A percentile compares a stretch with the other conserved stretches of the same genome.
phyloP scores from a whole-genome alignment of 2,113 vertebrate species.

The Hypanus sabinus region DNA sequence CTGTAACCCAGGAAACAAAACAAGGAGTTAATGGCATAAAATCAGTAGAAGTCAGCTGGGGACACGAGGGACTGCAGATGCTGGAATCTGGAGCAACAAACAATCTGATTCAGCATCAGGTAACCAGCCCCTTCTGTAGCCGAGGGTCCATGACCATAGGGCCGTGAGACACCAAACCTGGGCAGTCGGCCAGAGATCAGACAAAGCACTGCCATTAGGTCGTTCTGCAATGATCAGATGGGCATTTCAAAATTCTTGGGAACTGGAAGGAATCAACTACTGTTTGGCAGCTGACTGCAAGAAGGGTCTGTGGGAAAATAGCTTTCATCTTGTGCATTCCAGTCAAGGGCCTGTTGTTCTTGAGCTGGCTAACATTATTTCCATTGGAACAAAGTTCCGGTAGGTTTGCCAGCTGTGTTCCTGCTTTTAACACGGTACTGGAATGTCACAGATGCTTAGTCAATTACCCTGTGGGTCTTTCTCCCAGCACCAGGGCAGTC shows the following conservation, averaged over 20 bases:
- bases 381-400: not conserved
- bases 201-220: not conserved
- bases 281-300: not conserved
- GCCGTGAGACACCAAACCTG: not conserved
- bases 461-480: too few relatives aligned
- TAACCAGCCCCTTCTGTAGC: too few relatives aligned
- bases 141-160: not conserved
- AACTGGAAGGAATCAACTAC: not conserved
- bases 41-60: fast-evolving
- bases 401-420: not conserved
- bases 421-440: not conserved
- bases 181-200: not conserved
- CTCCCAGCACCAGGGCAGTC: too few relatives aligned
- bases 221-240: not conserved
- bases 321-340: not conserved
- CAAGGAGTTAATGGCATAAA: not conserved
- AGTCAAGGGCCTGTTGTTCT: not conserved
- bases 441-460: not conserved
- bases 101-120: too few relatives aligned
- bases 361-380: not conserved
- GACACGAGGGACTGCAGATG: too few relatives aligned
- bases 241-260: not conserved
- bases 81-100: too few relatives aligned
- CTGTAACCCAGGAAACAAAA: conserved; percentile 53
- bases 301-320: conserved; percentile 13